Percentiles rank a stretch among this genome's conserved stretches.
Evolutionary conservation across 2,888 invertebrate genomes (phyloP).

Genomic region (Dromius quadrimaculatus): DNA sequence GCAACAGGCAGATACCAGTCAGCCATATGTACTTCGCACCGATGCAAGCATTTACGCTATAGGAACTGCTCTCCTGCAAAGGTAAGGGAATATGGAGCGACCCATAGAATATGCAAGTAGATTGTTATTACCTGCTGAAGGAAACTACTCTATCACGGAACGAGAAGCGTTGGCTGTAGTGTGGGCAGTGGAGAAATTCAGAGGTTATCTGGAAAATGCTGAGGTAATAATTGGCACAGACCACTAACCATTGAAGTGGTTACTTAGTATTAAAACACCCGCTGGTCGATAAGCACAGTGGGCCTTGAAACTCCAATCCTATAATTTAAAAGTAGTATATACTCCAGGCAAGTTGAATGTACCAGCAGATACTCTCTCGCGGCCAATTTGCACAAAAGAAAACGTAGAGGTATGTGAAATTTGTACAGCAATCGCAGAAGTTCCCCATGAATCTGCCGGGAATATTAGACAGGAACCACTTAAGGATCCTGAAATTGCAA

Average conservation of each 20-base stretch:
- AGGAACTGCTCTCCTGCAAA: constrained; percentile 9
- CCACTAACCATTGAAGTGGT: constrained; percentile 65
- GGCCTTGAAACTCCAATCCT: constrained; percentile 62
- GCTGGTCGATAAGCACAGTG: constrained; percentile 63
- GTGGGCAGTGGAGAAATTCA: constrained; percentile 61
- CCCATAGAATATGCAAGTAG: constrained; percentile 16
- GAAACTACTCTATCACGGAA: constrained; percentile 56
- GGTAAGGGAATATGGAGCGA: not conserved
- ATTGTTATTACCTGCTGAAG: not conserved
- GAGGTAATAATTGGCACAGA: constrained; percentile 62
- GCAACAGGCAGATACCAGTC: not conserved
- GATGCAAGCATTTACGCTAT: constrained; percentile 10
- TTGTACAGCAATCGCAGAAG: not conserved
- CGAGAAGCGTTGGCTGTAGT: constrained; percentile 53
- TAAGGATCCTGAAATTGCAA: constrained; percentile 47
- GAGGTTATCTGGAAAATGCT: constrained; percentile 61
- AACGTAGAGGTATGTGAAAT: too few relatives aligned
- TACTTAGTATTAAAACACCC: constrained; percentile 61
- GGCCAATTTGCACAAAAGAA: too few relatives aligned
- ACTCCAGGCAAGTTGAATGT: constrained; percentile 60
- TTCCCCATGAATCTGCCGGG: constrained; percentile 9
- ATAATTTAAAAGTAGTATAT: constrained; percentile 60
- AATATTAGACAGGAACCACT: constrained; percentile 31
- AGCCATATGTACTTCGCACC: not conserved
- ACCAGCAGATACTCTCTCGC: constrained; percentile 60